These are phyloP conservation scores for Frankliniella fusca DNA, from an alignment of 2,888 invertebrate species.

Conservation along the genomic window DNA sequence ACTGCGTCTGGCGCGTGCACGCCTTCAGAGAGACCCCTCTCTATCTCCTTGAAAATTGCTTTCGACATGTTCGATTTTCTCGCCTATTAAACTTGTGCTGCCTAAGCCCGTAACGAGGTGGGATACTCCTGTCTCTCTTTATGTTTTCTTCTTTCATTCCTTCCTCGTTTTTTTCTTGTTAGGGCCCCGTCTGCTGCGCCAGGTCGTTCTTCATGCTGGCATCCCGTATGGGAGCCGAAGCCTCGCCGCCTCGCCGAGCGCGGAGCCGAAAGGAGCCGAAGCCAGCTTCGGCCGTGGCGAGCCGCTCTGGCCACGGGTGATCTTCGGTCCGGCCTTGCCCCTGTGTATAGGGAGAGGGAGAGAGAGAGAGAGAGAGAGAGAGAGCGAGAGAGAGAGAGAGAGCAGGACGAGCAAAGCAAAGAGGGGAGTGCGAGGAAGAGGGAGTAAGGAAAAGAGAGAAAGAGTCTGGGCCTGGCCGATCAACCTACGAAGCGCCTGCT, in stretches of 20 bases:
- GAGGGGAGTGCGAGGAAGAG: not conserved
- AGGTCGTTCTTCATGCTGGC: slow-evolving; percentile 18
- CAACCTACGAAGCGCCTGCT: not conserved
- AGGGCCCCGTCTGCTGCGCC: not conserved
- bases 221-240: slow-evolving; percentile 6
- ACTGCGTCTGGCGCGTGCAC: not conserved
- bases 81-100: slow-evolving; percentile 9
- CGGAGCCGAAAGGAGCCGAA: not conserved
- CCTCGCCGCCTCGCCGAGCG: not conserved
- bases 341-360: too few species aligned
- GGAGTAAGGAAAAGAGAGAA: not conserved
- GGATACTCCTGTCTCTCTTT: slow-evolving; percentile 21
- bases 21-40: too few species aligned
- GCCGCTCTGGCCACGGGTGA: not conserved
- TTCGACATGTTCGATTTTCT: slow-evolving; percentile 19
- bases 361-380: not conserved
- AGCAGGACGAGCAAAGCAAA: not conserved
- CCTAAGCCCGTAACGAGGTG: slow-evolving; percentile 19
- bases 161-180: slow-evolving; percentile 7
- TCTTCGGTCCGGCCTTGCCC: not conserved
- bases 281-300: not conserved
- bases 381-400: not conserved
- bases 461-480: not conserved
- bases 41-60: not conserved
- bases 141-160: not conserved